A percentile compares a stretch with the other conserved stretches of the same genome.
phyloP scores from a whole-genome alignment of 2,797 vertebrate species.

The Acropternis orthonyx region DNA sequence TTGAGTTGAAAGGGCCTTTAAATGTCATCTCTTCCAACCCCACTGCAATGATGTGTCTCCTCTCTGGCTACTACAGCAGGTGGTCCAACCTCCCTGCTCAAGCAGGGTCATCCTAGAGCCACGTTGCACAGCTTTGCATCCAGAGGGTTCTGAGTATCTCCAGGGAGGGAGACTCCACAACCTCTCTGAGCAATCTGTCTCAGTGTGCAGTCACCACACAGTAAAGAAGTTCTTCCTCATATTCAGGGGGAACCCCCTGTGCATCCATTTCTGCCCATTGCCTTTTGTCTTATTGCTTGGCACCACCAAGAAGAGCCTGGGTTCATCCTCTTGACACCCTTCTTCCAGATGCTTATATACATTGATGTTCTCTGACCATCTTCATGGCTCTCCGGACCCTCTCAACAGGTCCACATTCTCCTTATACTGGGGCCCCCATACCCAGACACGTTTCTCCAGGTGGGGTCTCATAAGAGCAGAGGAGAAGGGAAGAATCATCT shows the following conservation, averaged over 20 bases:
- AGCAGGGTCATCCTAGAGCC: neutral
- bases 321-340: neutral
- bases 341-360: neutral
- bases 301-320: neutral
- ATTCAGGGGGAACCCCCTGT: neutral
- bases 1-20: neutral
- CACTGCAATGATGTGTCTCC: neutral
- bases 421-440: neutral
- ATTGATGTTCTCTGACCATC: neutral
- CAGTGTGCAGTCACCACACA: neutral
- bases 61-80: neutral
- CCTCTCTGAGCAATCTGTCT: neutral
- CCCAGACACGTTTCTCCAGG: rapidly evolving
- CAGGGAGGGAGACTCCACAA: neutral
- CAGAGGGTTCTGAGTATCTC: neutral
- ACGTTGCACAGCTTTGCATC: neutral
- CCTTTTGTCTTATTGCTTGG: neutral
- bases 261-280: neutral
- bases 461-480: neutral
- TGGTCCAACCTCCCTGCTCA: neutral
- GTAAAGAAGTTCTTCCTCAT: neutral
- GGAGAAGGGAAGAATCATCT: neutral
- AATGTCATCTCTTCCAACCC: neutral
- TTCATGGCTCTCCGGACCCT: neutral
- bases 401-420: neutral